Conservation (phyloP, 2,797 vertebrate species). For the Sebastes flavidus region DNA sequence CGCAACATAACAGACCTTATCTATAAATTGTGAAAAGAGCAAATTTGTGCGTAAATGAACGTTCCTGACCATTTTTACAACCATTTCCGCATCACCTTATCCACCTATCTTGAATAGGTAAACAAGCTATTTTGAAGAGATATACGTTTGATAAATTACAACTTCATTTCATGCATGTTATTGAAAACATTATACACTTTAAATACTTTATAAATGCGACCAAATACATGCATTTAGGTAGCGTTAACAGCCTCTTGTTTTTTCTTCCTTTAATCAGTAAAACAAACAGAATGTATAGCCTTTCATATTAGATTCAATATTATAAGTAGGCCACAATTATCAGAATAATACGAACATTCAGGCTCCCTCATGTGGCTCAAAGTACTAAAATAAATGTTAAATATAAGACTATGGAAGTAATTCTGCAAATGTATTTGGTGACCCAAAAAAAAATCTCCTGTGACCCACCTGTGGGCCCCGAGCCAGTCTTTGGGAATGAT, state of each 20-base stretch:
- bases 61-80: background rate
- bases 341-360: background rate
- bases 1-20: background rate
- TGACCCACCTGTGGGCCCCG: no score
- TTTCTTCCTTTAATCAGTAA: background rate
- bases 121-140: background rate
- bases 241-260: background rate
- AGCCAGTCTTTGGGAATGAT: no score
- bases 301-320: background rate
- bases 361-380: background rate
- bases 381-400: background rate
- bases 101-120: background rate
- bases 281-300: background rate
- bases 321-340: background rate
- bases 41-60: fast-evolving
- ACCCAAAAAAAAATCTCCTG: background rate
- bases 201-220: background rate
- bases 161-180: background rate
- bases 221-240: background rate
- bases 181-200: background rate
- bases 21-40: no score
- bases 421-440: background rate
- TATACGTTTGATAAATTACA: background rate
- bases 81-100: background rate
- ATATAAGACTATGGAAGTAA: no score